Evolutionary conservation across 23 tunicate genomes (phyloP).

Genomic region (Botrylloides violaceus): DNA sequence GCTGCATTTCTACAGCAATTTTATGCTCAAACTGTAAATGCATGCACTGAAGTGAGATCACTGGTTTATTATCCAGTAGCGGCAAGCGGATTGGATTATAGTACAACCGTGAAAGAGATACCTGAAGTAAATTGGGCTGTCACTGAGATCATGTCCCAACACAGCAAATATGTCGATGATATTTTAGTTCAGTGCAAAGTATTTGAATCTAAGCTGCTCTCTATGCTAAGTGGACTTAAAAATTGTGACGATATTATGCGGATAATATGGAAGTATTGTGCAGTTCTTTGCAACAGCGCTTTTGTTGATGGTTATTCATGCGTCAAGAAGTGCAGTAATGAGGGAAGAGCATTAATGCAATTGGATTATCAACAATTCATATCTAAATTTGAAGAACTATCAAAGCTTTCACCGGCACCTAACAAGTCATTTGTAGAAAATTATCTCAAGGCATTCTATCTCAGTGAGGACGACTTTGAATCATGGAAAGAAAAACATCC

Average conservation of each 20-base stretch:
- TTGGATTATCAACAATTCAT: conserved; percentile 82
- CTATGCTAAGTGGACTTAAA: background rate
- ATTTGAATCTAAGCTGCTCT: background rate
- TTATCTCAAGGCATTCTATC: conserved; percentile 75
- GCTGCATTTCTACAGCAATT: conserved; percentile 79
- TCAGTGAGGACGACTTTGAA: conserved; percentile 55
- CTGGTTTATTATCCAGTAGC: conserved; percentile 38
- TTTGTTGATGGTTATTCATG: conserved; percentile 76
- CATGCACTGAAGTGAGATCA: conserved; percentile 49
- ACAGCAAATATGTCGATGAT: conserved; percentile 68
- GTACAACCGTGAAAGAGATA: conserved; percentile 30
- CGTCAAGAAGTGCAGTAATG: conserved; percentile 76
- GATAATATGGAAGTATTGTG: conserved; percentile 78
- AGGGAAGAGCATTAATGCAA: conserved; percentile 89
- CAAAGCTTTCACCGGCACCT: conserved; percentile 60
- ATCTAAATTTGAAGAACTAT: conserved; percentile 66
- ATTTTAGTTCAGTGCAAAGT: conserved; percentile 22
- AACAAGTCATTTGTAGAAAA: conserved; percentile 63
- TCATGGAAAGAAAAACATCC: conserved; percentile 42
- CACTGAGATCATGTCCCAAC: conserved; percentile 82
- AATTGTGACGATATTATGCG: conserved; percentile 36
- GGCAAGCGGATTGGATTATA: conserved; percentile 16
- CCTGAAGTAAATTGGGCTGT: conserved; percentile 71
- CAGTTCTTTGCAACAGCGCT: conserved; percentile 32
- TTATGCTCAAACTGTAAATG: conserved; percentile 67